Evolutionary conservation across 2,888 invertebrate species (phyloP).

Genomic region (Junonia oenone): DNA sequence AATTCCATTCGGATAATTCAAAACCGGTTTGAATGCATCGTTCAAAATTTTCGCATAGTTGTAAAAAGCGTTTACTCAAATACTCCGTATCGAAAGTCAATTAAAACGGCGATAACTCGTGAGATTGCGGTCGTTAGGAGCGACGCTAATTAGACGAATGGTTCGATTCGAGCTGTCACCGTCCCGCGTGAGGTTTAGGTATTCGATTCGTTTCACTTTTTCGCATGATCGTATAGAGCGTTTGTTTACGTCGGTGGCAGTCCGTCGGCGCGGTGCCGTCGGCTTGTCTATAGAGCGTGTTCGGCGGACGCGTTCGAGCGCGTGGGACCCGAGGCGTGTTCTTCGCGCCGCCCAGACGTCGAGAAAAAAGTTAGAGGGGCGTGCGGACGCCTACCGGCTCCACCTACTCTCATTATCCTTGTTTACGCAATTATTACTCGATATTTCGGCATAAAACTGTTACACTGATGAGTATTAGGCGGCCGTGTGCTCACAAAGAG

Average conservation of each 20-base stretch:
- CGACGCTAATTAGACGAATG: slow-evolving; percentile 16
- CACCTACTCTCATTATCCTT: slow-evolving; percentile 77
- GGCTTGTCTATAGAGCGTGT: slow-evolving; percentile 56
- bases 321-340: slow-evolving; percentile 70
- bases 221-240: slow-evolving; percentile 21
- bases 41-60: slow-evolving; percentile 4
- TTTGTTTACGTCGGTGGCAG: slow-evolving; percentile 50
- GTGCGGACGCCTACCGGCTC: slow-evolving; percentile 57
- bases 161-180: slow-evolving; percentile 17
- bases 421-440: slow-evolving; percentile 68
- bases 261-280: slow-evolving; percentile 61
- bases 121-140: slow-evolving; percentile 9
- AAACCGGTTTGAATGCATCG: slow-evolving; percentile 19
- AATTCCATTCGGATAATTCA: background rate
- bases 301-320: slow-evolving; percentile 61
- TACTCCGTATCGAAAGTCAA: slow-evolving; percentile 17
- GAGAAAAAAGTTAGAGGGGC: slow-evolving; percentile 72
- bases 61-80: slow-evolving; percentile 1
- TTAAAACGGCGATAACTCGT: slow-evolving; percentile 20
- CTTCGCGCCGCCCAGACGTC: slow-evolving; percentile 69
- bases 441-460: slow-evolving; percentile 62
- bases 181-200: slow-evolving; percentile 3
- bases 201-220: slow-evolving; percentile 16
- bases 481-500: slow-evolving; percentile 67
- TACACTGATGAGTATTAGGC: slow-evolving; percentile 47